Evolutionary conservation across 2,113 vertebrate genomes (phyloP), one percentile per base, ranked within the genome.

Genomic region (Emydocephalus ijimae): DNA sequence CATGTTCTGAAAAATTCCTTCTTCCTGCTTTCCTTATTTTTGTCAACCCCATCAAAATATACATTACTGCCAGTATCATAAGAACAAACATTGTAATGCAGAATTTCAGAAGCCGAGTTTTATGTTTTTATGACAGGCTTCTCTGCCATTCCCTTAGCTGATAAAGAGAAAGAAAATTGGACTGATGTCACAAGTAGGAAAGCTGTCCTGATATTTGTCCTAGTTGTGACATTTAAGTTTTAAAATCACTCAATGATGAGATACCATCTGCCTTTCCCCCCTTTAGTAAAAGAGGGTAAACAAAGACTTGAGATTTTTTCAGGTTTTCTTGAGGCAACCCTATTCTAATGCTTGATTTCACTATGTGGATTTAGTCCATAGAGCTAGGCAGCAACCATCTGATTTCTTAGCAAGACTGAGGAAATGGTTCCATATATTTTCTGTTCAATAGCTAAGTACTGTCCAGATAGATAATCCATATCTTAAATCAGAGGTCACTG

Each of bases 301-400:
- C 39, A 54, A 94, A 9, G 89, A 56, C 39, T 39, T 1, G 57
- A 93, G 2, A 23, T 9, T 54, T 6, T 92, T 92, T 93, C 3
- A 5, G 91, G 92, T 96, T 92, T 43, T 81, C 89, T 81, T 9
- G 29, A 88, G 85, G 39, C 39, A 56, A 61, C 21, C 85, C 39
- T 7, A 91, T 56, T 61, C 85, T 88, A 88, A 93, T 74, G 59
- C 61, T 91, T 59, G 52, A 93, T 54, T 93, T 89, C 85, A 91
- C n/a, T 39, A 81, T 24, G 10, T 21, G 88, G 5, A 89, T 85
- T 89, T 52, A 57, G 43, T 21, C 1, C 52, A 50, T 50, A 69
- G 85, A 61, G 85, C 89, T 92, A 90, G 23, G 92, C 18, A 64
- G 94, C 15, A 21, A 64, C 81, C 29, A 18, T 91, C 29, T 74